Percentiles rank a stretch among this genome's conserved stretches.
These are phyloP conservation scores for Rhorus exstirpatorius DNA, from an alignment of 2,888 invertebrate genomes.

Conservation along the genomic window DNA sequence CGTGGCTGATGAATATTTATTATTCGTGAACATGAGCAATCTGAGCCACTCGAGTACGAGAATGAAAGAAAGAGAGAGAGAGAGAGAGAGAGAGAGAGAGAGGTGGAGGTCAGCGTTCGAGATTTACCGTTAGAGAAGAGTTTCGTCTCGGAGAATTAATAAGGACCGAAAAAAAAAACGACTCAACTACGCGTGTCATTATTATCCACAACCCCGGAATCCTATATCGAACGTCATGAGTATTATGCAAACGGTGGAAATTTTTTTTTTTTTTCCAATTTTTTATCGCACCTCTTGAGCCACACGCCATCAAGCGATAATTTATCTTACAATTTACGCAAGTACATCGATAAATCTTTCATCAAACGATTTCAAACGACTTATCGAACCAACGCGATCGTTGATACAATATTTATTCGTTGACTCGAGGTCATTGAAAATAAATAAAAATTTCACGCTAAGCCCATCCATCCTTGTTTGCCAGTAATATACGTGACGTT, in stretches of 20 bases:
- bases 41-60: constrained; percentile 30
- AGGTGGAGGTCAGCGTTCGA: constrained; percentile 51
- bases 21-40: constrained; percentile 52
- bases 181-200: constrained; percentile 27
- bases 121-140: constrained; percentile 48
- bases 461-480: constrained; percentile 6
- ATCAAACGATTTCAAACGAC: constrained; percentile 60
- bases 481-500: constrained; percentile 15
- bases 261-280: constrained; percentile 30
- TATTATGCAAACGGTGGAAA: constrained; percentile 38
- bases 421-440: constrained; percentile 44
- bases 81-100: constrained; percentile 25
- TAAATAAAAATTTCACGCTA: background rate
- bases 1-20: constrained; percentile 60
- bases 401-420: constrained; percentile 43
- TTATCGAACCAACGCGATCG: constrained; percentile 40
- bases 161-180: constrained; percentile 7
- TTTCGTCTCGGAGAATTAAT: constrained; percentile 33
- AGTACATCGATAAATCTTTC: constrained; percentile 56
- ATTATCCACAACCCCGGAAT: background rate
- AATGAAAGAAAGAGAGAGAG: constrained; percentile 23
- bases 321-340: constrained; percentile 52
- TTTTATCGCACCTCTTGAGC: constrained; percentile 32
- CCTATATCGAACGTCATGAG: background rate
- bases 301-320: constrained; percentile 31